phyloP scores from a whole-genome alignment of 2,888 invertebrate genomes.

The Limnephilus marmoratus region DNA sequence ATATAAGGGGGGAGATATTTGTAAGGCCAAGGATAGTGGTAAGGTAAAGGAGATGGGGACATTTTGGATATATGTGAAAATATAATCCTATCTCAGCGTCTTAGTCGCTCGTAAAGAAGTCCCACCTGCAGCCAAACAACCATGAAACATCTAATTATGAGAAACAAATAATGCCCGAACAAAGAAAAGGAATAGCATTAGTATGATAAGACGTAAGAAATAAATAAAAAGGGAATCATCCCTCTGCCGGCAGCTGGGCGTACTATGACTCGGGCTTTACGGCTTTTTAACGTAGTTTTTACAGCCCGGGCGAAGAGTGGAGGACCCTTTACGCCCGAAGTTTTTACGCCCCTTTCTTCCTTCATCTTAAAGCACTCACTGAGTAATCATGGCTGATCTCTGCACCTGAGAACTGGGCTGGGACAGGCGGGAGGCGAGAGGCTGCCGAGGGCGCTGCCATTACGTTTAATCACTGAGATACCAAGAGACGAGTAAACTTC shows the following conservation, averaged over 20 bases:
- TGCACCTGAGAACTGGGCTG: slow-evolving; percentile 56
- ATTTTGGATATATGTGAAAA: neutral
- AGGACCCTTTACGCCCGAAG: slow-evolving; percentile 63
- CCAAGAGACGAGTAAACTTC: neutral
- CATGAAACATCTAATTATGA: slow-evolving; percentile 5
- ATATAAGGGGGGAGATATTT: no score
- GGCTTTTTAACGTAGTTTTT: slow-evolving; percentile 78
- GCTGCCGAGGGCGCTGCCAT: slow-evolving; percentile 26
- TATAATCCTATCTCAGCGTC: neutral
- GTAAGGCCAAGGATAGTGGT: neutral
- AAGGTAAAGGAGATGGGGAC: neutral
- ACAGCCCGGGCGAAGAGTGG: slow-evolving; percentile 71
- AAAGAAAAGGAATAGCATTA: slow-evolving; percentile 23
- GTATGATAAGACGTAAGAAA: slow-evolving; percentile 34
- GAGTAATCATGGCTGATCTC: slow-evolving; percentile 65
- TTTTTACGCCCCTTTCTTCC: slow-evolving; percentile 65
- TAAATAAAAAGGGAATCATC: slow-evolving; percentile 52
- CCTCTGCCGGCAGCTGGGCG: slow-evolving; percentile 38
- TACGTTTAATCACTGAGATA: slow-evolving; percentile 2
- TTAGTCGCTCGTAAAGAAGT: neutral
- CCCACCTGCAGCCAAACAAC: slow-evolving; percentile 11
- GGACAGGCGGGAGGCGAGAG: neutral
- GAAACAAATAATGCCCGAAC: slow-evolving; percentile 9
- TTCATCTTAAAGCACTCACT: slow-evolving; percentile 64
- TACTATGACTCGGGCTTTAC: slow-evolving; percentile 69